Conservation (phyloP, 2,797 vertebrate genomes). For the Huso huso region DNA sequence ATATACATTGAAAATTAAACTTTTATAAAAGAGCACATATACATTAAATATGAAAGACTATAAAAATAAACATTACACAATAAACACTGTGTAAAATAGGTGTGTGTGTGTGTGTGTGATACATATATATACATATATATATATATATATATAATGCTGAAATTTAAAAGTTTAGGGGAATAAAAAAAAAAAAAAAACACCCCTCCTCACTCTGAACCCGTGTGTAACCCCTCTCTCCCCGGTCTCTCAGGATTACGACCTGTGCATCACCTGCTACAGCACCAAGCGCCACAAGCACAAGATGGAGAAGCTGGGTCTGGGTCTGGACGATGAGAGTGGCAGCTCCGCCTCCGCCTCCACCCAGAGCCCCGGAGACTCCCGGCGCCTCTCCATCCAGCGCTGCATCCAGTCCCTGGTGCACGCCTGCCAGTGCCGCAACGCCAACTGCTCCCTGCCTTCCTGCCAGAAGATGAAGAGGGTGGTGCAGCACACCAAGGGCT, state of each 20-base stretch:
- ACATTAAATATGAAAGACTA: no score
- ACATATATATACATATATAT: no score
- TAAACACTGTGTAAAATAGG: no score
- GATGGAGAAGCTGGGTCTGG: conserved; percentile 95
- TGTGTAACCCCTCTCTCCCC: not conserved
- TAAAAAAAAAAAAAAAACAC: no score
- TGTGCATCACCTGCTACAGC: conserved; percentile 96
- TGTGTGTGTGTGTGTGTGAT: no score
- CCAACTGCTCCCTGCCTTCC: conserved; percentile 93
- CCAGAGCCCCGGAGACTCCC: conserved; percentile 90
- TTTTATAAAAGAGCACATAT: no score
- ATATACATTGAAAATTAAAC: no score
- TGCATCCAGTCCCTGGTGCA: conserved; percentile 97
- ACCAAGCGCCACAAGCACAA: conserved; percentile 95
- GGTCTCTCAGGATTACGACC: conserved; percentile 80
- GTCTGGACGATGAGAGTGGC: conserved; percentile 89
- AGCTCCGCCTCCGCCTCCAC: conserved; percentile 79
- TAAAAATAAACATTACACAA: no score
- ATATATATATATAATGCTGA: no score
- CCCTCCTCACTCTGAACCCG: not conserved
- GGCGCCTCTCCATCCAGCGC: conserved; percentile 92
- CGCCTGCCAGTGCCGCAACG: conserved; percentile 94
- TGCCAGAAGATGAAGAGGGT: conserved; percentile 98
- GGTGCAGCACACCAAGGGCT: conserved; percentile 94
- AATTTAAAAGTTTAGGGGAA: no score